Conservation (phyloP, 1,140 invertebrate genomes). For the Lethrus apterus region DNA sequence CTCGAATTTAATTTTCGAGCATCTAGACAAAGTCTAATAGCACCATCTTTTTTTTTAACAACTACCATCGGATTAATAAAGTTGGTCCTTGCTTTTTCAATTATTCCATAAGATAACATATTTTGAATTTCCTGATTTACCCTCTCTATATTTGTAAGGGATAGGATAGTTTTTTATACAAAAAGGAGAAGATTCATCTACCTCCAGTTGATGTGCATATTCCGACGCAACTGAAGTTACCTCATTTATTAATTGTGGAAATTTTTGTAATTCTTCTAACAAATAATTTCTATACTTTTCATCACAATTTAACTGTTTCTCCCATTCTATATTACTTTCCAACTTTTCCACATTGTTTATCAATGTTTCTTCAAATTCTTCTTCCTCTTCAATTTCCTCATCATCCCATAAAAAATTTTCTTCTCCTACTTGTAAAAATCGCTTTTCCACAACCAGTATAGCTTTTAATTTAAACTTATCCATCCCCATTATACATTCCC, state of each 20-base stretch:
- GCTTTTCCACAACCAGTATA: too few species aligned
- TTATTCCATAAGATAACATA: not conserved
- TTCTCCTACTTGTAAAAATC: too few species aligned
- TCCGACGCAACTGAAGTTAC: not conserved
- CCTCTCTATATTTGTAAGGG: not conserved
- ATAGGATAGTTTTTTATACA: not conserved
- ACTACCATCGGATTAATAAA: constrained; percentile 6
- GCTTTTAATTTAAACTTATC: too few species aligned
- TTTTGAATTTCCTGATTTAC: constrained; percentile 3
- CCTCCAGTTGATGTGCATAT: not conserved
- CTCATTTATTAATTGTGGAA: not conserved
- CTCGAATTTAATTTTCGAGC: constrained; percentile 1
- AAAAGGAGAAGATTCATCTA: not conserved
- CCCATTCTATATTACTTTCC: too few species aligned
- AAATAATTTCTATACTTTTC: not conserved
- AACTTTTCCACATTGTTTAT: too few species aligned
- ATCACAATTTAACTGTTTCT: not conserved
- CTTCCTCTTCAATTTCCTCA: too few species aligned
- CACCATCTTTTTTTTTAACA: not conserved
- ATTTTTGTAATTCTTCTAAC: not conserved
- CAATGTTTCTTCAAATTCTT: too few species aligned
- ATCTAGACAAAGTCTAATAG: not conserved
- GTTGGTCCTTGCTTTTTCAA: constrained; percentile 2
- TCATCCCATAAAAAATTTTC: too few species aligned
- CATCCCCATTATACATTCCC: too few species aligned